A percentile compares a stretch with the other conserved stretches of the same genome.
Conservation (phyloP, 2,797 vertebrate species). For the Psittacula derbiana region DNA sequence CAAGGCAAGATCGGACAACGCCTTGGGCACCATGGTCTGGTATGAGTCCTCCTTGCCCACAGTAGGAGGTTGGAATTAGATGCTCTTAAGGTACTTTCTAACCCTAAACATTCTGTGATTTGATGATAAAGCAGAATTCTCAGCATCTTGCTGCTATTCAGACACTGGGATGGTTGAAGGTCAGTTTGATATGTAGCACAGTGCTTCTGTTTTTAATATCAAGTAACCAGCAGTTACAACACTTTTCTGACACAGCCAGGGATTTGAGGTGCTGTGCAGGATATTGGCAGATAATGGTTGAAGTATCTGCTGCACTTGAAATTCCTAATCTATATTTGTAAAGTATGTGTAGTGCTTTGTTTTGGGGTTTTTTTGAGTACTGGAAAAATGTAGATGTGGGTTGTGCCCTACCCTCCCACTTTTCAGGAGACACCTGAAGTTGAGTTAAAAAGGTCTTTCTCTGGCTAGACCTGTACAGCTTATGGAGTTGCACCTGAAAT, state of each 20-base stretch:
- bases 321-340: background rate
- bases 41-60: no score
- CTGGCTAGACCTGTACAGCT: background rate
- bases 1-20: no score
- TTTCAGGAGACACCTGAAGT: background rate
- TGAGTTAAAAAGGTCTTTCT: background rate
- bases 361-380: background rate
- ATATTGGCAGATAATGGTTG: background rate
- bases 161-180: background rate
- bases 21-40: no score
- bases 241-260: background rate
- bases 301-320: background rate
- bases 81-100: no score
- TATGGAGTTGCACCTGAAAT: background rate
- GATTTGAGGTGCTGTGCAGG: background rate
- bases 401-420: background rate
- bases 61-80: no score
- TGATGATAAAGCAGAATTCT: background rate
- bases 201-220: background rate
- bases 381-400: background rate
- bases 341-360: background rate
- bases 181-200: background rate
- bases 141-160: background rate
- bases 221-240: background rate
- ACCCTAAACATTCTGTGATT: no score